These are phyloP conservation scores for Anarsia innoxiella DNA, from an alignment of 2,888 invertebrate species.

Conservation along the genomic window DNA sequence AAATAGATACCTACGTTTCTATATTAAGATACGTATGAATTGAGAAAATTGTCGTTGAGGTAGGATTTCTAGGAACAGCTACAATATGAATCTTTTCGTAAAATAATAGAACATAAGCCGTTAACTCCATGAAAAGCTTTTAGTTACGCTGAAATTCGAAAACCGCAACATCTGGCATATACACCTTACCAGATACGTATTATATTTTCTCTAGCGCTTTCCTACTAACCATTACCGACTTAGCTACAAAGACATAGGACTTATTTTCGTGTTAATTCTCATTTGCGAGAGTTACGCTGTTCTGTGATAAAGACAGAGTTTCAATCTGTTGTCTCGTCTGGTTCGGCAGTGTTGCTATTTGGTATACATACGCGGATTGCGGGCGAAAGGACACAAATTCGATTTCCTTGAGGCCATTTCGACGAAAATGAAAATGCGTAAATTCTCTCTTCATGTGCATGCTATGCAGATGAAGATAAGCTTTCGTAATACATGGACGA, in stretches of 20 bases:
- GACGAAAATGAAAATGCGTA: slow-evolving; percentile 50
- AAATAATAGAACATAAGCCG: slow-evolving; percentile 21
- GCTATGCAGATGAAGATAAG: no score
- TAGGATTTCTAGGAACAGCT: no score
- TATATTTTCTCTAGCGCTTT: slow-evolving; percentile 54
- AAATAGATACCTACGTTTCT: no score
- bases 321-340: slow-evolving; percentile 67
- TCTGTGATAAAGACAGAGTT: no score
- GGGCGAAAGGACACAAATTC: slow-evolving; percentile 57
- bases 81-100: not conserved
- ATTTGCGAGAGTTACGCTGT: no score
- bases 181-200: slow-evolving; percentile 52
- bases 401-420: slow-evolving; percentile 46
- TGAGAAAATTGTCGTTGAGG: no score
- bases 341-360: slow-evolving; percentile 54
- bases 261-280: no score
- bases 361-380: slow-evolving; percentile 60
- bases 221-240: no score
- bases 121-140: slow-evolving; percentile 54
- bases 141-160: slow-evolving; percentile 64
- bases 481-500: no score
- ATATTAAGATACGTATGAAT: no score
- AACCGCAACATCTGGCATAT: slow-evolving; percentile 68
- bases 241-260: slow-evolving; percentile 3
- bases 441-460: no score